Evolutionary conservation across 2,888 invertebrate species (phyloP).

Genomic region (Brachylomia viminalis): DNA sequence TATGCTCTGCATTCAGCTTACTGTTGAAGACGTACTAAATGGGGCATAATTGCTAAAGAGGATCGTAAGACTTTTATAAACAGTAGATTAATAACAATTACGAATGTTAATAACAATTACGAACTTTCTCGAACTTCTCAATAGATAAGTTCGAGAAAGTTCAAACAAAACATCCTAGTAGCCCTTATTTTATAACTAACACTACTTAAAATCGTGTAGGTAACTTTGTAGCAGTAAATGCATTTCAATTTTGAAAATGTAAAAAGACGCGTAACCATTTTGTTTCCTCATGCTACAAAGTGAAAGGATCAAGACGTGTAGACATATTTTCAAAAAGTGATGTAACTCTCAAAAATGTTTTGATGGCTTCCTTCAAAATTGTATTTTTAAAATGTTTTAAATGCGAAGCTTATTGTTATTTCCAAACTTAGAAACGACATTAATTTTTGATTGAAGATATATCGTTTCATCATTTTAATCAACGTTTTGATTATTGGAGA

Average conservation of each 20-base stretch:
- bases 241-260: conserved; percentile 40
- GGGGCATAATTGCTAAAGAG: background rate
- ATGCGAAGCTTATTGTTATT: conserved; percentile 11
- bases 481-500: background rate
- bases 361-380: conserved; percentile 18
- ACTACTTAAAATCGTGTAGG: background rate
- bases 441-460: conserved; percentile 5
- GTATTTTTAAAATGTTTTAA: conserved; percentile 9
- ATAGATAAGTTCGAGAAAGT: background rate
- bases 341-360: conserved; percentile 51
- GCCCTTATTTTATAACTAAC: conserved; percentile 15
- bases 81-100: background rate
- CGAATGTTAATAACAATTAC: background rate
- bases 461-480: conserved; percentile 14
- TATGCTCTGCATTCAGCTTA: background rate
- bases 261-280: conserved; percentile 32
- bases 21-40: background rate
- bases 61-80: too few species aligned
- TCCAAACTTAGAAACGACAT: conserved; percentile 8
- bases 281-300: conserved; percentile 53
- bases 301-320: conserved; percentile 48
- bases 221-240: background rate
- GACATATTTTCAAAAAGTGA: conserved; percentile 51
- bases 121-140: too few species aligned
- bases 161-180: conserved; percentile 2